phyloP scores from a whole-genome alignment of 2,888 invertebrate species.

The Alitta virens region DNA sequence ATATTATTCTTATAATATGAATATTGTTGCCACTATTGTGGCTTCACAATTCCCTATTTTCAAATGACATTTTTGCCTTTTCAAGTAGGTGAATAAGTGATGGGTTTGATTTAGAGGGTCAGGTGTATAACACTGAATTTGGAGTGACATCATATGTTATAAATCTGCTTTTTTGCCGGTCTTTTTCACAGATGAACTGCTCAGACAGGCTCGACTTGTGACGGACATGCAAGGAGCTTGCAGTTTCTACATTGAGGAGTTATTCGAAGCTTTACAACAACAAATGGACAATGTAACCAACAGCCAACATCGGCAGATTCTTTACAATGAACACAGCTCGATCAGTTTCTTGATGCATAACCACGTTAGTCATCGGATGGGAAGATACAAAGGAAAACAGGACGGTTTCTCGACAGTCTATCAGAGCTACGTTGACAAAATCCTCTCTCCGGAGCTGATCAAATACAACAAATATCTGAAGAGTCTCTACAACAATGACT shows the following conservation, averaged over 20 bases:
- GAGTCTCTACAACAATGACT: conserved; percentile 39
- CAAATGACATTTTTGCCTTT: too few relatives aligned
- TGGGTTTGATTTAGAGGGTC: too few relatives aligned
- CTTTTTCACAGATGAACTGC: conserved; percentile 23
- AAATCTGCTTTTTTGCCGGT: too few relatives aligned
- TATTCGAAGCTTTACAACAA: conserved; percentile 24
- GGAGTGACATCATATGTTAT: too few relatives aligned
- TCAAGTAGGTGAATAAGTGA: too few relatives aligned
- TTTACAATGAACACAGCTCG: conserved; percentile 21
- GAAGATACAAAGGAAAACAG: conserved; percentile 10
- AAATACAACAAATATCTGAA: conserved; percentile 39
- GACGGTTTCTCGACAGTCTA: conserved; percentile 18
- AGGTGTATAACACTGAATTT: too few relatives aligned
- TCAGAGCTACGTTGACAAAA: conserved; percentile 5
- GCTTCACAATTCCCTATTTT: too few relatives aligned
- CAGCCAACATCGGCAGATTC: conserved; percentile 20
- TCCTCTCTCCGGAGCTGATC: conserved; percentile 15
- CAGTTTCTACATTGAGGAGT: conserved; percentile 30
- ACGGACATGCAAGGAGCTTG: conserved; percentile 29
- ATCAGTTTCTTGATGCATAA: conserved; percentile 23
- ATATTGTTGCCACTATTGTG: too few relatives aligned
- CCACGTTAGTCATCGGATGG: conserved; percentile 11
- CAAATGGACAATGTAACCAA: conserved; percentile 27
- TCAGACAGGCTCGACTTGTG: conserved; percentile 26
- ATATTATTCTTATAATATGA: too few relatives aligned